phyloP scores from a whole-genome alignment of 2,888 invertebrate species.

The Anthrax anthrax region DNA sequence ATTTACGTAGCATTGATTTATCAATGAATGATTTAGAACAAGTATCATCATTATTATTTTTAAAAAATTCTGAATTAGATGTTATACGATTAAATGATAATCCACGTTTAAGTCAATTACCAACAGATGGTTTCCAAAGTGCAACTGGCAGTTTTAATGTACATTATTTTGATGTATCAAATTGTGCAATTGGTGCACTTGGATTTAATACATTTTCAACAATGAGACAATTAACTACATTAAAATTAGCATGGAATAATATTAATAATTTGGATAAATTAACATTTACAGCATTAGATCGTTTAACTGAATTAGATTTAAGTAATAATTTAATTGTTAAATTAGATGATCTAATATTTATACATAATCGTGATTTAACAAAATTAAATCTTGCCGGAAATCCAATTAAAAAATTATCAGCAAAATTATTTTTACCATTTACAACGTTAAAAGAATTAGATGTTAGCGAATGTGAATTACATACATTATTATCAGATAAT shows the following conservation, averaged over 20 bases:
- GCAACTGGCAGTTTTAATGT: slow-evolving; percentile 46
- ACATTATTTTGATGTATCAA: slow-evolving; percentile 56
- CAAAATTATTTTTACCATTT: slow-evolving; percentile 49
- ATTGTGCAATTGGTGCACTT: slow-evolving; percentile 52
- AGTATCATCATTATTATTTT: slow-evolving; percentile 52
- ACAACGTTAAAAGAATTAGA: slow-evolving; percentile 50
- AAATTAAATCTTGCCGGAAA: slow-evolving; percentile 56
- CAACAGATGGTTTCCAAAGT: slow-evolving; percentile 49
- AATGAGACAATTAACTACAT: slow-evolving; percentile 52
- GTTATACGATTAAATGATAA: slow-evolving; percentile 58
- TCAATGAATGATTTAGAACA: slow-evolving; percentile 56
- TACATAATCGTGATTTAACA: slow-evolving; percentile 47
- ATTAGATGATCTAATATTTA: slow-evolving; percentile 48
- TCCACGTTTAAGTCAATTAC: slow-evolving; percentile 49
- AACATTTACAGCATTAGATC: slow-evolving; percentile 41
- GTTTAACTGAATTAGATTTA: slow-evolving; percentile 54
- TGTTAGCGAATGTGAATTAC: slow-evolving; percentile 52
- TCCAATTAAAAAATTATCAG: slow-evolving; percentile 49
- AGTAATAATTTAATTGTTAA: slow-evolving; percentile 52
- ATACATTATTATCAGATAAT: slow-evolving; percentile 48
- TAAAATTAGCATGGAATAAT: slow-evolving; percentile 54
- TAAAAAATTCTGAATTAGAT: slow-evolving; percentile 51
- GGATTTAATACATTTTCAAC: slow-evolving; percentile 50
- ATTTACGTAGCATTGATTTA: slow-evolving; percentile 55
- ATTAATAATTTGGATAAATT: slow-evolving; percentile 41